Evolutionary conservation across 2,888 invertebrate species (phyloP).

Genomic region (Cacoxenus indagator): DNA sequence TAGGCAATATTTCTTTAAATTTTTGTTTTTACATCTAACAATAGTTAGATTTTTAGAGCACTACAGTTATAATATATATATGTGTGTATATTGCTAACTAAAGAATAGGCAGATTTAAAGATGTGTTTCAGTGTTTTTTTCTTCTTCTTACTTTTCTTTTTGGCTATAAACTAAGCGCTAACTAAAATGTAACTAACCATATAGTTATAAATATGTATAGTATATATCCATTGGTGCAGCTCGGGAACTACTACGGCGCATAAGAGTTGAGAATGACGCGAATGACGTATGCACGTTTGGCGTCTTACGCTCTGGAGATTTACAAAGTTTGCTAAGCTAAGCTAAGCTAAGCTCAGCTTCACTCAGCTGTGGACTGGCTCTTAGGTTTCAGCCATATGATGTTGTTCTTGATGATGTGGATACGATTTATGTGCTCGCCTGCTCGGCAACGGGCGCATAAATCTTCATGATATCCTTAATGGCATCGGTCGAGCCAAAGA

Average conservation of each 20-base stretch:
- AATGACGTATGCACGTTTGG: too few relatives aligned
- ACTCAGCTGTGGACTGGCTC: neutral
- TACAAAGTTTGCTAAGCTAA: neutral
- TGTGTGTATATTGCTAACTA: neutral
- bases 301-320: conserved; percentile 19
- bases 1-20: neutral
- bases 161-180: conserved; percentile 38
- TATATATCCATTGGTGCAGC: conserved; percentile 53
- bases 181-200: conserved; percentile 34
- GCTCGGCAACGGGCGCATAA: conserved; percentile 38
- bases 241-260: conserved; percentile 20
- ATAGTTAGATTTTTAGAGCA: conserved; percentile 51
- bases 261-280: too few relatives aligned
- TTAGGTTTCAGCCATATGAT: neutral
- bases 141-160: neutral
- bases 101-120: conserved; percentile 23
- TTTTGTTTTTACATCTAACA: conserved; percentile 57
- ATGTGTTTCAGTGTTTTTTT: neutral
- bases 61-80: neutral
- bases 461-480: conserved; percentile 74
- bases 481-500: conserved; percentile 83
- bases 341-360: neutral
- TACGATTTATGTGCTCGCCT: conserved; percentile 33
- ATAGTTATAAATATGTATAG: conserved; percentile 19
- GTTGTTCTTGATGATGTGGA: conserved; percentile 24